phyloP scores from a whole-genome alignment of 2,888 invertebrate species.

The Eugnorisma glareosa region DNA sequence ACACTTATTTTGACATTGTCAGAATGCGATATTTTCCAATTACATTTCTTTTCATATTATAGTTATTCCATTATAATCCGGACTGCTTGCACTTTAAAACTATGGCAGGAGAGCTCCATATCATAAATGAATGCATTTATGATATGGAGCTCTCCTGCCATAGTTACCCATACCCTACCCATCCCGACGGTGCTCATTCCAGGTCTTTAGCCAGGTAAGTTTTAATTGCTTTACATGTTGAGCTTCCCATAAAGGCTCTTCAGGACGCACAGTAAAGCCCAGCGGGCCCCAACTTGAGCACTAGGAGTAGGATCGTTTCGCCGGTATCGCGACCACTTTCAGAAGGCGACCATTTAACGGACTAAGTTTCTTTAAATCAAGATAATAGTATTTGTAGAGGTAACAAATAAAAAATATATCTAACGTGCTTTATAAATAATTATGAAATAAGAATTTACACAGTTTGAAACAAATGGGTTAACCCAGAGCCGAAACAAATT shows the following conservation, averaged over 20 bases:
- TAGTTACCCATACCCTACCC: no score
- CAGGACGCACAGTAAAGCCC: not conserved
- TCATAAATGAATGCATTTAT: slow-evolving; percentile 15
- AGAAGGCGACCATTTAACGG: no score
- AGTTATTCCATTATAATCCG: not conserved
- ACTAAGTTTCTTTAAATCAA: no score
- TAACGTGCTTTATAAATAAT: no score
- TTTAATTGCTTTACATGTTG: slow-evolving; percentile 36
- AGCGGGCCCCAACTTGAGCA: not conserved
- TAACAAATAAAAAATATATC: no score
- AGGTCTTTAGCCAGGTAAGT: slow-evolving; percentile 15
- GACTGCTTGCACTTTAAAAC: not conserved
- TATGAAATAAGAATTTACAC: no score
- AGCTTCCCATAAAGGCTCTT: slow-evolving; percentile 10
- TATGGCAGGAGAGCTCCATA: not conserved
- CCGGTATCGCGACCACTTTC: no score
- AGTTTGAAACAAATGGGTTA: no score
- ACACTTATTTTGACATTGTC: not conserved
- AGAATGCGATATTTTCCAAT: not conserved
- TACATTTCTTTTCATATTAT: not conserved
- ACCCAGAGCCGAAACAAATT: no score
- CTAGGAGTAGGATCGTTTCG: no score
- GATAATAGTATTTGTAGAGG: no score
- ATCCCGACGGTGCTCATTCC: slow-evolving; percentile 1
- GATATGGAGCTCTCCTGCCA: no score